phyloP scores from a whole-genome alignment of 2,888 invertebrate species.

The Phengaris alcon region DNA sequence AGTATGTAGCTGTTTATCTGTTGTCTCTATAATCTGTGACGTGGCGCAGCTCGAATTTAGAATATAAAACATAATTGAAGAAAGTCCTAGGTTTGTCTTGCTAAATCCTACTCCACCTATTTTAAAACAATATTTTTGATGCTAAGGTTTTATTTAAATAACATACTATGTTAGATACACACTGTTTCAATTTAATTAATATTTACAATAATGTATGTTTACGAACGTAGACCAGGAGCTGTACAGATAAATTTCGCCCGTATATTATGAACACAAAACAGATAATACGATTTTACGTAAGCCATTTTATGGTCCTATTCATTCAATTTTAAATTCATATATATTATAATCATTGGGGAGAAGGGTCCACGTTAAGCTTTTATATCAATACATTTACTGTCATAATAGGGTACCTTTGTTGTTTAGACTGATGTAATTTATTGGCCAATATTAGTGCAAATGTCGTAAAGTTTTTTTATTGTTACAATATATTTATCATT shows the following conservation, averaged over 20 bases:
- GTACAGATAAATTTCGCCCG: not conserved
- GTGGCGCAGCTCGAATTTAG: no score
- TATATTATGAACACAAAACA: slow-evolving; percentile 11
- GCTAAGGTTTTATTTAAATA: not conserved
- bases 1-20: no score
- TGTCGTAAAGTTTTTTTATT: not conserved
- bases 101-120: no score
- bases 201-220: not conserved
- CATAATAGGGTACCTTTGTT: slow-evolving; percentile 17
- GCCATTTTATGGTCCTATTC: slow-evolving; percentile 8
- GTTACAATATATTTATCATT: not conserved
- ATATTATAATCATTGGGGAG: not conserved
- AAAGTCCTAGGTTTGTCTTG: no score
- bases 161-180: not conserved
- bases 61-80: no score
- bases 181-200: not conserved
- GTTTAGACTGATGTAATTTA: slow-evolving; percentile 16
- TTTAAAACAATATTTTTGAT: not conserved
- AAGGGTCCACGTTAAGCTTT: slow-evolving; percentile 8
- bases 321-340: slow-evolving; percentile 20
- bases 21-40: no score
- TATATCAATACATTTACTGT: slow-evolving; percentile 2
- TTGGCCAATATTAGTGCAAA: slow-evolving; percentile 16
- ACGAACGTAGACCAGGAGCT: not conserved
- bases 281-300: not conserved